A percentile compares a stretch with the other conserved stretches of the same genome.
These are phyloP conservation scores for Heteronetta atricapilla DNA, from an alignment of 2,113 vertebrate species.

Conservation along the genomic window DNA sequence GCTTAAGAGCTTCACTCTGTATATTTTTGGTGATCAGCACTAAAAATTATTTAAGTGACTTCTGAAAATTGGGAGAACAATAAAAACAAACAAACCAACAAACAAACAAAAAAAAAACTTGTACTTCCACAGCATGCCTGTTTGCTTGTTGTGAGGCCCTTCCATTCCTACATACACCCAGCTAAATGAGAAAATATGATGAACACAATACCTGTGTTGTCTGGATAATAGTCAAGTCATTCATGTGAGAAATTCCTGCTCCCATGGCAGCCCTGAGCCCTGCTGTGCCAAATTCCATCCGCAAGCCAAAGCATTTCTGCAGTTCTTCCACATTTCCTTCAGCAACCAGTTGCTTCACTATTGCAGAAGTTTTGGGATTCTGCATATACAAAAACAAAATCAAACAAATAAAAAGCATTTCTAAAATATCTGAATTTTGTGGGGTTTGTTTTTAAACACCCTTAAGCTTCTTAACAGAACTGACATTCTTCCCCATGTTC, in stretches of 20 bases:
- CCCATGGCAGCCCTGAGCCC: slow-evolving; percentile 95
- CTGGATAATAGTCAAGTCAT: slow-evolving; percentile 96
- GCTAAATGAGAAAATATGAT: background rate
- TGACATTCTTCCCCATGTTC: background rate
- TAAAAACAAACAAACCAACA: background rate
- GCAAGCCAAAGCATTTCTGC: slow-evolving; percentile 86
- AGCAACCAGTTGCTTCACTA: slow-evolving; percentile 82
- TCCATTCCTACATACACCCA: background rate
- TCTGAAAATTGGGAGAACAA: background rate
- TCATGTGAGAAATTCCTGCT: slow-evolving; percentile 89
- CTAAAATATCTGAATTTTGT: too few relatives aligned
- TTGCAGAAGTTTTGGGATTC: slow-evolving; percentile 87
- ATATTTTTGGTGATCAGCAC: background rate
- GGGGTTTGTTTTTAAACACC: background rate
- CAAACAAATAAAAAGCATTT: too few relatives aligned
- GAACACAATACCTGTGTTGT: slow-evolving; percentile 84
- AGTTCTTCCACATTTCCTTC: slow-evolving; percentile 79
- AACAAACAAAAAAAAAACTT: background rate
- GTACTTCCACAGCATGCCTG: background rate
- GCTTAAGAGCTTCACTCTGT: background rate
- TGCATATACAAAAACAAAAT: slow-evolving; percentile 41
- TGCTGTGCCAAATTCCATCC: slow-evolving; percentile 96
- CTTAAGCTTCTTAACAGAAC: background rate
- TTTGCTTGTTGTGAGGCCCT: background rate
- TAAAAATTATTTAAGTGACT: background rate